phyloP scores from a whole-genome alignment of 2,797 vertebrate genomes.

The Danio tinwini region DNA sequence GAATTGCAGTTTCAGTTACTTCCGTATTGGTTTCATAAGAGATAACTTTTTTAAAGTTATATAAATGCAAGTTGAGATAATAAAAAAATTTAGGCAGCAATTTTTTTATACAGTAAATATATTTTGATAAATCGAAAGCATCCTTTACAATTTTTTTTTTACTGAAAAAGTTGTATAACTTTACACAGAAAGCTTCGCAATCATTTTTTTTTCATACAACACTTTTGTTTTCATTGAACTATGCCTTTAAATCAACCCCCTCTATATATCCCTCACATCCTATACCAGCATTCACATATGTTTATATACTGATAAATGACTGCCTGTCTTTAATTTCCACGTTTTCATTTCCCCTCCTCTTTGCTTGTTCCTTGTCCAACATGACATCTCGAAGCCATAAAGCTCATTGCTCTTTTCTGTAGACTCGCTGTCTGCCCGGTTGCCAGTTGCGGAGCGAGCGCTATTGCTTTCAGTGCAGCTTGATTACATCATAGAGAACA shows the following conservation, averaged over 20 bases:
- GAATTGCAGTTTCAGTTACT: too few species aligned
- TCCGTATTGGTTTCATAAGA: too few species aligned
- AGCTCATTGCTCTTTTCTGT: constrained; percentile 22
- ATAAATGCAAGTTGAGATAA: too few species aligned
- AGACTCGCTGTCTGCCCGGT: constrained; percentile 54
- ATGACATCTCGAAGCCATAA: constrained; percentile 27
- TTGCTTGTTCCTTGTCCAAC: constrained; percentile 17
- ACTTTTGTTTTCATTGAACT: background rate
- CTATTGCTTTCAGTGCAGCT: constrained; percentile 44
- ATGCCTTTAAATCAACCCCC: background rate
- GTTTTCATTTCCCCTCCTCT: constrained; percentile 44
- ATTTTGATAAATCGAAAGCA: background rate
- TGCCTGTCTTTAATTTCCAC: constrained; percentile 37
- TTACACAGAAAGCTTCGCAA: background rate
- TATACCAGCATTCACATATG: background rate
- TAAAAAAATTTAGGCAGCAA: too few species aligned
- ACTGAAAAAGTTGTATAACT: too few species aligned
- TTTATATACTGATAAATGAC: constrained; percentile 23
- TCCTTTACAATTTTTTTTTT: background rate
- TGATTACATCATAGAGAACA: constrained; percentile 58
- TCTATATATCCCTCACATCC: background rate
- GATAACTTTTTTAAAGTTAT: too few species aligned
- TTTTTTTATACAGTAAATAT: too few species aligned
- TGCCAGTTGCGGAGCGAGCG: constrained; percentile 46
- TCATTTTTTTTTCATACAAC: background rate